Conservation (phyloP, 1,140 invertebrate species). For the Notospermus geniculatus region DNA sequence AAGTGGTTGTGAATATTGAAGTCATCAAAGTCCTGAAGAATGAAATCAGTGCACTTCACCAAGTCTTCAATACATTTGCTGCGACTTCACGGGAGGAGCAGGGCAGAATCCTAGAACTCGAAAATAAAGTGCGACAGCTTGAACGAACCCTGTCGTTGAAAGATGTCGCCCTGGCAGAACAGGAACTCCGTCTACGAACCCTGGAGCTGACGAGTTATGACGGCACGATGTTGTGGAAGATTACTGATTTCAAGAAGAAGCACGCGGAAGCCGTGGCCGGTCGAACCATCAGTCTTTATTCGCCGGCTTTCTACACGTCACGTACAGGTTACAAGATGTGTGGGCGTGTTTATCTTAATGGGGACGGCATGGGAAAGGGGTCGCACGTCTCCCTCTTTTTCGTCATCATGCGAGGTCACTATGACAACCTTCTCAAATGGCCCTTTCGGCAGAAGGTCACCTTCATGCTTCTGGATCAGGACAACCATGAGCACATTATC, state of each 20-base stretch:
- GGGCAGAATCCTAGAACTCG: constrained; percentile 22
- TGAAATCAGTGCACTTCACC: background rate
- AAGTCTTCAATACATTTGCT: background rate
- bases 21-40: background rate
- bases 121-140: constrained; percentile 28
- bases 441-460: constrained; percentile 51
- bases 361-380: constrained; percentile 60
- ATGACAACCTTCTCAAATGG: constrained; percentile 48
- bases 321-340: constrained; percentile 74
- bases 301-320: constrained; percentile 47
- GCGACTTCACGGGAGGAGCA: background rate
- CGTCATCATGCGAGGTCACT: constrained; percentile 49
- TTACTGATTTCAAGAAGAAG: constrained; percentile 39
- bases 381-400: constrained; percentile 52
- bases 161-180: constrained; percentile 35
- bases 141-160: constrained; percentile 34
- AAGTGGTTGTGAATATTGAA: background rate
- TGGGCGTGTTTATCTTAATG: constrained; percentile 75
- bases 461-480: constrained; percentile 47
- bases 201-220: constrained; percentile 40
- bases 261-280: constrained; percentile 41
- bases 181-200: constrained; percentile 32
- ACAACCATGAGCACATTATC: constrained; percentile 36
- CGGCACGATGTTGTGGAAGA: constrained; percentile 47
- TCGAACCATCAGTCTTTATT: constrained; percentile 46